phyloP scores from a whole-genome alignment of 1,140 invertebrate species.

The Drosophila punjabiensis region DNA sequence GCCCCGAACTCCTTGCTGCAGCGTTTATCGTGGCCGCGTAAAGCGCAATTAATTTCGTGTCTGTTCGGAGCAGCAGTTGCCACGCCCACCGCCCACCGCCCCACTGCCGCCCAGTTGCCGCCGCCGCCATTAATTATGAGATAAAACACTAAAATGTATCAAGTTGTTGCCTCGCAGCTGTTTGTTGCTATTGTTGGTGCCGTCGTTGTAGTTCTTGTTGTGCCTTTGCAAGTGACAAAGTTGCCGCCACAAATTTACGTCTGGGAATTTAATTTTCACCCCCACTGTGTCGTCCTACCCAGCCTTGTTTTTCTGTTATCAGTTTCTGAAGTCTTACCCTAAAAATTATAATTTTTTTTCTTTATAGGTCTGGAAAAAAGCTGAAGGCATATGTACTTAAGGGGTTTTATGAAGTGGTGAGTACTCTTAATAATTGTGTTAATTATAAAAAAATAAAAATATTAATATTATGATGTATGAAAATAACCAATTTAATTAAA shows the following conservation, averaged over 20 bases:
- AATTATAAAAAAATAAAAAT: not conserved
- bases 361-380: constrained; percentile 24
- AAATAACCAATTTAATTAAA: not conserved
- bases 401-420: constrained; percentile 28
- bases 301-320: constrained; percentile 40
- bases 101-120: constrained; percentile 28
- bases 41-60: constrained; percentile 82
- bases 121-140: constrained; percentile 80
- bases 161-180: constrained; percentile 68
- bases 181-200: constrained; percentile 22
- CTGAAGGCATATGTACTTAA: constrained; percentile 7
- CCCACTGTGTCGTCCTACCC: not conserved
- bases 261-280: constrained; percentile 57
- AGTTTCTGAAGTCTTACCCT: constrained; percentile 43
- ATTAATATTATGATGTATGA: not conserved
- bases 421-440: not conserved
- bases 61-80: constrained; percentile 71
- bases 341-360: constrained; percentile 20
- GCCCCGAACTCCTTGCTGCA: constrained; percentile 12
- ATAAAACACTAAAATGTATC: constrained; percentile 84
- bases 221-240: constrained; percentile 67
- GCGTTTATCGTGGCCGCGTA: constrained; percentile 79
- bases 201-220: constrained; percentile 21
- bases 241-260: constrained; percentile 77
- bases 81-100: constrained; percentile 36